Base-by-base conservation (phyloP, 2,888 invertebrate species). In the Dendrolimus houi region DNA sequence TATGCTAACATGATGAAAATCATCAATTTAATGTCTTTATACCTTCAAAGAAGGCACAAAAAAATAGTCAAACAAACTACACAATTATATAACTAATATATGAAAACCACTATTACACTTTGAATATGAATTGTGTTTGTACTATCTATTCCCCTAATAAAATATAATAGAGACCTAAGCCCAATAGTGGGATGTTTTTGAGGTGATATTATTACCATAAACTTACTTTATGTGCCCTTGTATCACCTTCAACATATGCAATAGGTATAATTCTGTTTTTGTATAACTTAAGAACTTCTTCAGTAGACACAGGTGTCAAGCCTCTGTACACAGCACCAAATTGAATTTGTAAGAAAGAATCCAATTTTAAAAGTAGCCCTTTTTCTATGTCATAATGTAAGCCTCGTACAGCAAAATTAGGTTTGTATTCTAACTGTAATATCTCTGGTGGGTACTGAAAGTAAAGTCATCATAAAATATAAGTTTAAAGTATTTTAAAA, bases 371-470 rank as follows among this genome's bases (percentile, higher is more conserved):
- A 40, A 99, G 91, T 12, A 98, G 88, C 3, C 99, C 98, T 86
- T 98, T 97, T 83, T 97, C 96, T 74, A 98, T 96, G 79, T 99
- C 99, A 91, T 98, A 99, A 86, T 99, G 99, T n/a, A 99, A 92
- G 52, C 99, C 99, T 62, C 99, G 93, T 1, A 99, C 97, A 13
- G 98, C 98, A 92, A 98, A 99, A 64, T 95, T 94, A n/a, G 97
- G 96, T 75, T 95, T 94, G 81, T 98, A 99, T 68, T 96, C 94
- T 57, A 98, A 87, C 59, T 94, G 91, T 55, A 92, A 84, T 67
- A 99, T 96, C 69, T 94, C 96, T 72, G 94, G 92, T 6, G 98
- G 98, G 88, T 99, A 99, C 97, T 98, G 86, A 58, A 93, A 78
- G 59, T 52, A 57, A 54, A 29, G 41, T 29, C 3, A 29, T 29